Evolutionary conservation across 2,888 invertebrate genomes (phyloP).

Genomic region (Colostygia pectinataria): DNA sequence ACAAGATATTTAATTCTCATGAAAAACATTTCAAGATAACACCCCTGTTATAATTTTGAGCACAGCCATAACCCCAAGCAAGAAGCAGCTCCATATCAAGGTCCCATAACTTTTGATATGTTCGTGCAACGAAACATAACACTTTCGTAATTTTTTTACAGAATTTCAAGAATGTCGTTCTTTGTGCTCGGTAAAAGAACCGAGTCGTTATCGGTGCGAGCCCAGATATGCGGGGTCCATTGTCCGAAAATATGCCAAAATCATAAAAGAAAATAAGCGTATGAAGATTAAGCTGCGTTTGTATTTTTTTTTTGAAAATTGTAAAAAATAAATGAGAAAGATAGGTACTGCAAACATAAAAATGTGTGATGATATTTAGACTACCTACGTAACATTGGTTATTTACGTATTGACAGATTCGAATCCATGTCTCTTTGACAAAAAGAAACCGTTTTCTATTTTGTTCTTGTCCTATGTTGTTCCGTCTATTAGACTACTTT

Average conservation of each 20-base stretch:
- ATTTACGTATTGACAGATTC: not conserved
- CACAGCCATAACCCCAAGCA: not conserved
- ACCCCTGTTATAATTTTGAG: slow-evolving; percentile 3
- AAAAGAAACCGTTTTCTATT: not conserved
- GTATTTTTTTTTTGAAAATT: slow-evolving; percentile 6
- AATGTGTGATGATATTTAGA: no score
- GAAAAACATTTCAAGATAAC: not conserved
- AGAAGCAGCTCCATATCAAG: slow-evolving; percentile 2
- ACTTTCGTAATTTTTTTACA: slow-evolving; percentile 35
- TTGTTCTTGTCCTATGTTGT: not conserved
- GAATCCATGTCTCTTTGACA: not conserved
- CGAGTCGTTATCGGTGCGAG: slow-evolving; percentile 40
- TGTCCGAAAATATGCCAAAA: slow-evolving; percentile 39
- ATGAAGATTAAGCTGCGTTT: slow-evolving; percentile 14
- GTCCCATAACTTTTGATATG: slow-evolving; percentile 17
- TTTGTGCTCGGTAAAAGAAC: slow-evolving; percentile 41
- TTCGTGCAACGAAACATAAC: slow-evolving; percentile 28
- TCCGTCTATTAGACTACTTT: slow-evolving; percentile 9
- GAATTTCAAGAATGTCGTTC: slow-evolving; percentile 40
- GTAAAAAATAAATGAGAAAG: no score
- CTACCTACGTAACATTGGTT: no score
- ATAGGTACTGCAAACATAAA: no score
- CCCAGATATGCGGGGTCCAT: slow-evolving; percentile 36
- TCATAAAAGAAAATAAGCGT: slow-evolving; percentile 19
- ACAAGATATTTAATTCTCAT: no score